Evolutionary conservation across 2,888 invertebrate species (phyloP).

Genomic region (Mesodorylaimus sp.): DNA sequence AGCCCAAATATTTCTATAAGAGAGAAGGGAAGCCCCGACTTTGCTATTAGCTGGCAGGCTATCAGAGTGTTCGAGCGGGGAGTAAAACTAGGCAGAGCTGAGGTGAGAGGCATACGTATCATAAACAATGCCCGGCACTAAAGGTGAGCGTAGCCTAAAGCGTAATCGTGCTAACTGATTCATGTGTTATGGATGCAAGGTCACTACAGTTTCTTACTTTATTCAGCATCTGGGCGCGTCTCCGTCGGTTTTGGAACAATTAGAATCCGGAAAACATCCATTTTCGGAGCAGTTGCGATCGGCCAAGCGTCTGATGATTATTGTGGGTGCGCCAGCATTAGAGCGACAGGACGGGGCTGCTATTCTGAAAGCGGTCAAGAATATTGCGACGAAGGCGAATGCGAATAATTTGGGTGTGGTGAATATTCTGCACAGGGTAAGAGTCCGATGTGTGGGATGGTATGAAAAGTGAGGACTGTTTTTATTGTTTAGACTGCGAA

Average conservation of each 20-base stretch:
- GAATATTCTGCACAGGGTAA: conserved; percentile 1
- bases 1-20: too few species aligned
- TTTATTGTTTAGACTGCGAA: conserved; percentile 15
- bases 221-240: conserved; percentile 56
- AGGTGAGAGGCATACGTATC: too few species aligned
- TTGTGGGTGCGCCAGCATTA: conserved; percentile 69
- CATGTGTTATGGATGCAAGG: too few species aligned
- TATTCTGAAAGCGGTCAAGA: conserved; percentile 34
- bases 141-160: too few species aligned
- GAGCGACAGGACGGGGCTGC: conserved; percentile 53
- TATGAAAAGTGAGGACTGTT: background rate
- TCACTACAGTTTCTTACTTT: background rate
- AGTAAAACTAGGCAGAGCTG: too few species aligned
- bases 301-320: conserved; percentile 71
- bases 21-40: too few species aligned
- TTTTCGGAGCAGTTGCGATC: conserved; percentile 17
- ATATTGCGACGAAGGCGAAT: too few species aligned
- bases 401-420: background rate
- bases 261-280: conserved; percentile 50
- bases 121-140: too few species aligned
- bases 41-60: too few species aligned
- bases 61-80: too few species aligned
- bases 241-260: conserved; percentile 50
- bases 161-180: too few species aligned
- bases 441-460: background rate